These are phyloP conservation scores for Chaetops frenatus DNA, from an alignment of 2,113 vertebrate species.

Conservation along the genomic window DNA sequence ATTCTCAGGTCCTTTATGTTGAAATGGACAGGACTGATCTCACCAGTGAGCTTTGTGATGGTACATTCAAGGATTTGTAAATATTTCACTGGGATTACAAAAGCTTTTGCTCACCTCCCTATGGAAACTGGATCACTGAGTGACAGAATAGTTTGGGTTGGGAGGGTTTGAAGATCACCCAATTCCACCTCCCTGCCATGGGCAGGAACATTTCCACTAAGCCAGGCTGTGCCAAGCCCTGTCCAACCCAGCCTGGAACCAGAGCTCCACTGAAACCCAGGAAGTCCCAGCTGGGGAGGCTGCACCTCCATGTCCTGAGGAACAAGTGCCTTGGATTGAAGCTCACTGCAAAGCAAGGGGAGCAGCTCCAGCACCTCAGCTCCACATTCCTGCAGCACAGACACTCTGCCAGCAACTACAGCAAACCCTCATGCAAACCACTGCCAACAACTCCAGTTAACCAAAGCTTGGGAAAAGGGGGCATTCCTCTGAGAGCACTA, in stretches of 20 bases:
- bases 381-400: neutral
- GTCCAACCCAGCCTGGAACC: neutral
- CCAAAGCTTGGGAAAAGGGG: neutral
- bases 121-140: fast-evolving
- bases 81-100: neutral
- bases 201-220: neutral
- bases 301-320: neutral
- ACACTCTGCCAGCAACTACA: fast-evolving
- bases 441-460: neutral
- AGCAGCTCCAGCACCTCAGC: neutral
- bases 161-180: neutral
- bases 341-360: neutral
- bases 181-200: neutral
- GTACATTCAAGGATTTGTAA: neutral
- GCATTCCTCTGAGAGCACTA: neutral
- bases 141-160: neutral
- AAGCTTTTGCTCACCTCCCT: neutral
- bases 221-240: neutral
- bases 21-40: neutral
- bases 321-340: constrained; percentile 25
- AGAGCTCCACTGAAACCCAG: neutral
- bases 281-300: neutral
- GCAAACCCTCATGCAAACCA: neutral
- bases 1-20: neutral
- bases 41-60: neutral